Evolutionary conservation across 2,888 invertebrate species (phyloP).

Genomic region (Agrochola litura): DNA sequence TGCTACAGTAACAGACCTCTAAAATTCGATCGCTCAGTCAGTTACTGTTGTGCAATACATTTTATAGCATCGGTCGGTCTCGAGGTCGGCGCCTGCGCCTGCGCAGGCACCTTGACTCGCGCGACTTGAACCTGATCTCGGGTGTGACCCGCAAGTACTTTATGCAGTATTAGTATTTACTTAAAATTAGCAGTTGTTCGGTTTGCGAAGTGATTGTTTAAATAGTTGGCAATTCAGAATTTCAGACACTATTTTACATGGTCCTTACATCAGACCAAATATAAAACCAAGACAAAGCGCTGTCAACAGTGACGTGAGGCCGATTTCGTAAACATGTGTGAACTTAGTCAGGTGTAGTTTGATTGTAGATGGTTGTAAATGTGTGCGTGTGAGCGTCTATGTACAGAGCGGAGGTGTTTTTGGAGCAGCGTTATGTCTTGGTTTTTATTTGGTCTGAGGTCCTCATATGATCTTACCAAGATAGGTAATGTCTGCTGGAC

Average conservation of each 20-base stretch:
- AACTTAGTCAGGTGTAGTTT: no score
- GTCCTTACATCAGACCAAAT: no score
- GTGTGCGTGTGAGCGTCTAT: no score
- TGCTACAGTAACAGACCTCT: background rate
- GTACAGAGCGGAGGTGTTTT: no score
- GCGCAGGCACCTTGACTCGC: slow-evolving; percentile 34
- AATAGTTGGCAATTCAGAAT: background rate
- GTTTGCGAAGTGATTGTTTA: background rate
- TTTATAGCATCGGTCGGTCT: slow-evolving; percentile 7
- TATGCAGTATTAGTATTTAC: slow-evolving; percentile 4
- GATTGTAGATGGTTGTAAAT: no score
- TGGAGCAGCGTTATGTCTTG: no score
- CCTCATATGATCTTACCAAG: background rate
- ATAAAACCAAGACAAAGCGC: no score
- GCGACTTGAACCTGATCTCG: slow-evolving; percentile 27
- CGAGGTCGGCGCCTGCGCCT: slow-evolving; percentile 31
- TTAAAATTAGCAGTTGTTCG: background rate
- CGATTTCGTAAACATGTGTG: no score
- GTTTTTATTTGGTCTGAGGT: no score
- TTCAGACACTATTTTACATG: background rate
- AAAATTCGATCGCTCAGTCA: background rate
- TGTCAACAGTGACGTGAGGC: no score
- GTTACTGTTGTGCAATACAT: slow-evolving; percentile 29
- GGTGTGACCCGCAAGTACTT: slow-evolving; percentile 16
- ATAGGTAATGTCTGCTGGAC: background rate